Base-by-base conservation (phyloP, 2,888 invertebrate species). In the Steinernema carpocapsae region DNA sequence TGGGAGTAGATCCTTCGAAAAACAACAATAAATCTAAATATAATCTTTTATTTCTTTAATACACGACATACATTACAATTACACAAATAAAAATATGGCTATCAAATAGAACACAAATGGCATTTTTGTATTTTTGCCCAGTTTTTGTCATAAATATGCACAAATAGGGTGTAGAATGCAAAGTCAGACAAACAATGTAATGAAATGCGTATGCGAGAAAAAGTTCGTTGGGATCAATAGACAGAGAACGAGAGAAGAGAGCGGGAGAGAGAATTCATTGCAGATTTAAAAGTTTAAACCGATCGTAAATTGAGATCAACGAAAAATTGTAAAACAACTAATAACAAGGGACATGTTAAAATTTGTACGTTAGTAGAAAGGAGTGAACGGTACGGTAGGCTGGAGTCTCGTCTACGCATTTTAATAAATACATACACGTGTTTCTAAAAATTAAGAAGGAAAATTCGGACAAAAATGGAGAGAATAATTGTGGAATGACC, bases 381-480 rank as follows among this genome's bases (percentile, higher is more conserved):
- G 24, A 29, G 64, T 29, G 37, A 64, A 14, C 6, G 48, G 17
- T 64, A 17, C 29, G 32, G 19, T 48, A 48, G 37, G 37, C 37
- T 37, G 12, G 19, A 24, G 52, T 19, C 52, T 26, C 64, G 32
- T 64, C 64, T 64, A 64, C 64, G 64, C 64, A 64, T 64, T 48
- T 32, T 12, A 64, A 64, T 64, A 64, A 64, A 64, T 64, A 64
- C 64, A 64, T 64, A 64, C 64, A 64, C 64, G 64, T 64, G 64
- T 64, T 14, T 64, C 64, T 37, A 56, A 19, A 6, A 43, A 56
- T 26, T 56, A 24, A 56, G 24, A 26, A 56, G n/a, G 19, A 48
- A 48, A 48, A 48, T 64, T 64, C 48, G 17, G 64, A 7, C 32
- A 32, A 64, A 64, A 37, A 37, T 37, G 37, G 37, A 3, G 37